Evolutionary conservation across 2,888 invertebrate species (phyloP).

Genomic region (Sycophila texana): DNA sequence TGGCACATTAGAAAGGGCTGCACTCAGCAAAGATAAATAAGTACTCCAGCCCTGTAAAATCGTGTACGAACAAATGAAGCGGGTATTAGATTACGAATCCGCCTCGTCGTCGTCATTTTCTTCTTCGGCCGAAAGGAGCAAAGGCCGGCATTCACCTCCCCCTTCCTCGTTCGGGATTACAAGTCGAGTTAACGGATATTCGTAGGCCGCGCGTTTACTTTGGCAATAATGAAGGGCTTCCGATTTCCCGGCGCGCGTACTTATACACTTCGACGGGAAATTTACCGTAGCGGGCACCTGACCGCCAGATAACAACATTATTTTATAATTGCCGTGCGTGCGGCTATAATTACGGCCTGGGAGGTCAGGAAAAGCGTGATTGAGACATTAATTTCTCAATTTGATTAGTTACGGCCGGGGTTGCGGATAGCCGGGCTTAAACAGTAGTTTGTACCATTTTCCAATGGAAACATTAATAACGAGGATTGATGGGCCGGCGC

Average conservation of each 20-base stretch:
- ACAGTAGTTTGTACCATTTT: not conserved
- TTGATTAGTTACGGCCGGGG: constrained; percentile 23
- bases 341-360: constrained; percentile 6
- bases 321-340: constrained; percentile 32
- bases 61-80: not conserved
- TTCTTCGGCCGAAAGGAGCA: not conserved
- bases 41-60: not conserved
- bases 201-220: not conserved
- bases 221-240: constrained; percentile 11
- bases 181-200: not conserved
- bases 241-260: constrained; percentile 1
- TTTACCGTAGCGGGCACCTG: not conserved
- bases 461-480: too few species aligned
- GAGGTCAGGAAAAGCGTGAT: constrained; percentile 16
- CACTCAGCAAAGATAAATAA: too few species aligned
- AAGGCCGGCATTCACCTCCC: not conserved
- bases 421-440: not conserved
- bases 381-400: constrained; percentile 25
- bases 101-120: too few species aligned
- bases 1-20: too few species aligned
- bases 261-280: not conserved
- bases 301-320: constrained; percentile 9
- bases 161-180: constrained; percentile 3
- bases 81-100: too few species aligned
- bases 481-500: too few species aligned